These are phyloP conservation scores for Holothuria glaberrima DNA, from an alignment of 35 echinoderm and acorn worm genomes.

Conservation along the genomic window DNA sequence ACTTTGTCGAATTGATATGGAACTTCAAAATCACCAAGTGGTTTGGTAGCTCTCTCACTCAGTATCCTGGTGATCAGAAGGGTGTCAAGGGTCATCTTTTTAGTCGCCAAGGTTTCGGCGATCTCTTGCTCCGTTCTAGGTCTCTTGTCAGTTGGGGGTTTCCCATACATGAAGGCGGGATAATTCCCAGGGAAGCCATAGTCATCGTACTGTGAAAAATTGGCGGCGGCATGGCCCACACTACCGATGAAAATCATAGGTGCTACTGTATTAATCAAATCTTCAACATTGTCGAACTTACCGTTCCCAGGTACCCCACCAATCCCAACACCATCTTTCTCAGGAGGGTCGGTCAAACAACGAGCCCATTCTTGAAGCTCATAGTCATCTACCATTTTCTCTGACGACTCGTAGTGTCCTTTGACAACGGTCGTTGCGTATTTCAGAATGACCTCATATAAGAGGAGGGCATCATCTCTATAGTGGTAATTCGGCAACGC, in stretches of 20 bases:
- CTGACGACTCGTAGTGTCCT: not conserved
- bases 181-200: too few species aligned
- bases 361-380: slow-evolving; percentile 66
- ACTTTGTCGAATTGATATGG: slow-evolving; percentile 66
- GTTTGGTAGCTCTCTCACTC: slow-evolving; percentile 64
- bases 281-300: slow-evolving; percentile 55
- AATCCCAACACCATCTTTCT: slow-evolving; percentile 55
- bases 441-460: too few species aligned
- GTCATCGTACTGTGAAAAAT: too few species aligned
- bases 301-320: slow-evolving; percentile 80
- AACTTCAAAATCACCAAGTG: slow-evolving; percentile 63
- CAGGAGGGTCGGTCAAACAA: not conserved
- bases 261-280: too few species aligned
- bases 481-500: too few species aligned
- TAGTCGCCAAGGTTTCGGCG: slow-evolving; percentile 43
- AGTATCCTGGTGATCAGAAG: slow-evolving; percentile 61
- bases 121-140: slow-evolving; percentile 51
- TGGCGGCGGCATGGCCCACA: too few species aligned
- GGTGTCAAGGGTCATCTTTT: slow-evolving; percentile 50
- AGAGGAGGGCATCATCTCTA: too few species aligned
- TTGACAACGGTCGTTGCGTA: too few species aligned
- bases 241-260: too few species aligned
- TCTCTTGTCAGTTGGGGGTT: slow-evolving; percentile 69
- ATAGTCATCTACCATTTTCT: slow-evolving; percentile 51
- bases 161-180: too few species aligned